Evolutionary conservation across 2,888 invertebrate species (phyloP).

Genomic region (Oligia latruncula): DNA sequence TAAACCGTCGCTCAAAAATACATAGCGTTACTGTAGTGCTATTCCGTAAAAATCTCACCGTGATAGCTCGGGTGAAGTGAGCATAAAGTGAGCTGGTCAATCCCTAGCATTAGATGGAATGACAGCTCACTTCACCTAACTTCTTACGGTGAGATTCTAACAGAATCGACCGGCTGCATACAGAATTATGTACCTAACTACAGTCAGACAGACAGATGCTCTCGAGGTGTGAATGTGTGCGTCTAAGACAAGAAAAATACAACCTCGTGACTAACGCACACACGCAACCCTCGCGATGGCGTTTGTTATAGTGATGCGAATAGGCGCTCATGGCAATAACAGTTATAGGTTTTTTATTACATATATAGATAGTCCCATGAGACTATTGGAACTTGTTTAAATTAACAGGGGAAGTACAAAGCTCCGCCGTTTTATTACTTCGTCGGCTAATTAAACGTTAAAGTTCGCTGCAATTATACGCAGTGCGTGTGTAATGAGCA

Average conservation of each 20-base stretch:
- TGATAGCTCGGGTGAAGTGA: too few relatives aligned
- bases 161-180: slow-evolving; percentile 50
- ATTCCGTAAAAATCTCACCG: too few relatives aligned
- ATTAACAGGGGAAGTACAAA: slow-evolving; percentile 63
- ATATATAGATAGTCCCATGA: slow-evolving; percentile 53
- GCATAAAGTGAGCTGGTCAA: too few relatives aligned
- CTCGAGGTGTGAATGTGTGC: slow-evolving; percentile 60
- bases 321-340: slow-evolving; percentile 69
- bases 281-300: slow-evolving; percentile 58
- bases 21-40: slow-evolving; percentile 46
- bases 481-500: slow-evolving; percentile 45
- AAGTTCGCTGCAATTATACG: slow-evolving; percentile 62
- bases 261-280: slow-evolving; percentile 76
- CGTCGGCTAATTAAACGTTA: slow-evolving; percentile 54
- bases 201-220: slow-evolving; percentile 48
- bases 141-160: too few relatives aligned
- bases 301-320: slow-evolving; percentile 71
- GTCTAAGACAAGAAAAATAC: slow-evolving; percentile 69
- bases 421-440: slow-evolving; percentile 56
- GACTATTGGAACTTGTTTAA: slow-evolving; percentile 66
- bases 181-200: slow-evolving; percentile 70
- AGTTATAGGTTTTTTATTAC: slow-evolving; percentile 68
- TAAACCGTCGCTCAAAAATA: slow-evolving; percentile 36
- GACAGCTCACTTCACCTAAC: too few relatives aligned
- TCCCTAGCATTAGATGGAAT: too few relatives aligned